Conservation (phyloP, 2,888 invertebrate genomes). For the Eumacrocentrus americanus region DNA sequence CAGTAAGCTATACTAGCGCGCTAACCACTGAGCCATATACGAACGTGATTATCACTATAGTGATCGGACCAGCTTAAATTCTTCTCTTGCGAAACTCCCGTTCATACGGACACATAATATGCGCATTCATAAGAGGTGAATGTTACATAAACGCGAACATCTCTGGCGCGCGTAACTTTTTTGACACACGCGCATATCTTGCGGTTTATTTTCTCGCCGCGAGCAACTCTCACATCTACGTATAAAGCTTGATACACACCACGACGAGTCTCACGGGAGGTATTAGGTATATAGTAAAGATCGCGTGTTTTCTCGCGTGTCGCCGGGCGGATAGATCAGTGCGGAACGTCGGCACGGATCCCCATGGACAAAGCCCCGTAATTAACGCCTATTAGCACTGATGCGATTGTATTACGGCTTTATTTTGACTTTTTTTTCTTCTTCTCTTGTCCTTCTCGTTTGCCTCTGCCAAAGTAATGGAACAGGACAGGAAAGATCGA, state of each 20-base stretch:
- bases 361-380: neutral
- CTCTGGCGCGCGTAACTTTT: neutral
- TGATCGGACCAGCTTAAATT: too few species aligned
- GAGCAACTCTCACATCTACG: neutral
- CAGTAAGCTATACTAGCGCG: too few species aligned
- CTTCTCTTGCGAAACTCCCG: neutral
- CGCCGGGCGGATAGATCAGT: neutral
- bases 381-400: neutral
- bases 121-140: neutral
- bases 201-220: neutral
- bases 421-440: neutral
- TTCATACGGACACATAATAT: neutral
- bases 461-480: neutral
- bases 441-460: neutral
- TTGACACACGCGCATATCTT: neutral
- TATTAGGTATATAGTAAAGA: neutral
- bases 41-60: too few species aligned
- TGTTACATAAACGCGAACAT: neutral
- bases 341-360: neutral
- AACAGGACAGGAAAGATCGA: neutral
- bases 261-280: neutral
- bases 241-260: neutral
- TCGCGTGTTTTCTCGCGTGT: constrained; percentile 5
- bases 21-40: too few species aligned
- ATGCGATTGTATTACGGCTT: neutral